phyloP scores from a whole-genome alignment of 2,888 invertebrate genomes.

The Troides helena region DNA sequence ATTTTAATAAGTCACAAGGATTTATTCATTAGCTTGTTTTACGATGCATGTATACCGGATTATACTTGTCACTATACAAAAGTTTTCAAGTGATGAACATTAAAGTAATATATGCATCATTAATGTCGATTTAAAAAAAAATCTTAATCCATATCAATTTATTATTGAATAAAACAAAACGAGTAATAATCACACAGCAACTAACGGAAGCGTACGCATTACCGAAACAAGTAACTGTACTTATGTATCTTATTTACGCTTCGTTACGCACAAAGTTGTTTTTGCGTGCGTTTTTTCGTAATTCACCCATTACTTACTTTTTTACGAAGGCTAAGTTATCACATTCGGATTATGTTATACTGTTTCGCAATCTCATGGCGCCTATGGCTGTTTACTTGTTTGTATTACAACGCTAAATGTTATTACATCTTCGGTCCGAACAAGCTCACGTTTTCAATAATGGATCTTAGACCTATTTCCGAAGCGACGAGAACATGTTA shows the following conservation, averaged over 20 bases:
- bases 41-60: no score
- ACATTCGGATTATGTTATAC: conserved; percentile 12
- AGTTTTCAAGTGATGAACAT: neutral
- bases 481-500: conserved; percentile 59
- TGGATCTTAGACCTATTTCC: conserved; percentile 60
- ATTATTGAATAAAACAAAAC: neutral
- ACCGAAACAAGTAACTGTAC: conserved; percentile 66
- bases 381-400: conserved; percentile 1
- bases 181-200: neutral
- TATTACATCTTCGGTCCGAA: conserved; percentile 37
- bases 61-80: neutral
- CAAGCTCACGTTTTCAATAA: conserved; percentile 62
- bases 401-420: conserved; percentile 29
- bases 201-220: conserved; percentile 39
- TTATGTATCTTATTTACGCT: conserved; percentile 58
- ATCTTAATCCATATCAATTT: neutral
- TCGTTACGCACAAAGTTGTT: conserved; percentile 59
- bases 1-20: no score
- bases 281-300: conserved; percentile 47
- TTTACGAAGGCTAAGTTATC: conserved; percentile 29
- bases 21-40: no score
- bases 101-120: neutral
- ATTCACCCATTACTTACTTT: conserved; percentile 43
- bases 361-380: conserved; percentile 22
- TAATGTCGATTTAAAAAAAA: neutral